phyloP scores from a whole-genome alignment of 2,888 invertebrate genomes.

The Papilio demoleus region DNA sequence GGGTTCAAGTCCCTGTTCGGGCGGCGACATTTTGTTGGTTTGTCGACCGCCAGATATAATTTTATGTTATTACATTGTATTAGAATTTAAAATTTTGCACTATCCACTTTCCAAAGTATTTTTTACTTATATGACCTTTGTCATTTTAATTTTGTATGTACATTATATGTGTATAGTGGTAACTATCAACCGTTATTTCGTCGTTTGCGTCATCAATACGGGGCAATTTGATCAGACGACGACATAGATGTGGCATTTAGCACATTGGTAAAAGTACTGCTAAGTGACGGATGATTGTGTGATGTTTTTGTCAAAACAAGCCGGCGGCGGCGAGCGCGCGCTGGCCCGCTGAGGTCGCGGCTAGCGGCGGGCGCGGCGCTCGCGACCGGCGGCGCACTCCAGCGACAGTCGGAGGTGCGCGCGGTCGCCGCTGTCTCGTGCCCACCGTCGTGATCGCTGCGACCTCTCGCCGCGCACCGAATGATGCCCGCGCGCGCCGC shows the following conservation, averaged over 20 bases:
- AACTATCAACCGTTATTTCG: neutral
- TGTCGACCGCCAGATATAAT: too few species aligned
- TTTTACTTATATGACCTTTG: neutral
- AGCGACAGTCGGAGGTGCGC: constrained; percentile 3
- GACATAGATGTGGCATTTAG: neutral
- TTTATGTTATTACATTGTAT: too few species aligned
- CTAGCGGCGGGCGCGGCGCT: neutral
- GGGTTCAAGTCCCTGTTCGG: constrained; percentile 82
- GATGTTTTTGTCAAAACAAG: constrained; percentile 5
- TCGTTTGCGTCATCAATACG: neutral
- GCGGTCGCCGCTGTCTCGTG: constrained; percentile 22
- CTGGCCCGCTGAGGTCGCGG: constrained; percentile 9
- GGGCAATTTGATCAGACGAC: neutral
- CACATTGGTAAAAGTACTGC: constrained; percentile 16
- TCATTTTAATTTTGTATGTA: too few species aligned
- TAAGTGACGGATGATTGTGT: constrained; percentile 7
- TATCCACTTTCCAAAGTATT: neutral
- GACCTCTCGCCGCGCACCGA: constrained; percentile 44
- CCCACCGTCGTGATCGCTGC: constrained; percentile 5
- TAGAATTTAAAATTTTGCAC: neutral
- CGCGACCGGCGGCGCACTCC: neutral
- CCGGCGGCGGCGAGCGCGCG: neutral
- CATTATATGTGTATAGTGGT: too few species aligned
- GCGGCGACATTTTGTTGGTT: neutral
- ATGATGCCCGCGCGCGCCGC: constrained; percentile 69